Conservation (phyloP, 2,797 vertebrate genomes). For the Tapera naevia region DNA sequence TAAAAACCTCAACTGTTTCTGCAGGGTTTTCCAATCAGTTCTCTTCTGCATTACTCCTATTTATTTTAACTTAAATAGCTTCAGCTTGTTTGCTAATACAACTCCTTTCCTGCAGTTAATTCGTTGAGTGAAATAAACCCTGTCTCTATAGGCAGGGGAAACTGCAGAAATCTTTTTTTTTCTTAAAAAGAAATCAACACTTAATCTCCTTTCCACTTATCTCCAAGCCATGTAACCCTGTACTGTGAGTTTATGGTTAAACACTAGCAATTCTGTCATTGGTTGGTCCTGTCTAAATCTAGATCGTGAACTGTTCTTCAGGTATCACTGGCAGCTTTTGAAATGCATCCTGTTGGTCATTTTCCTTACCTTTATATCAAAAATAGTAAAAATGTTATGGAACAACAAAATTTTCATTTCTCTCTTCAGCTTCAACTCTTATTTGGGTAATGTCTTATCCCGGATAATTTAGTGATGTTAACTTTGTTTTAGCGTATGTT, state of each 20-base stretch:
- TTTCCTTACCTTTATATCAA: neutral
- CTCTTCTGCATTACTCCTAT: neutral
- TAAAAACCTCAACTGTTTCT: neutral
- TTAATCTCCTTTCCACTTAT: accelerated
- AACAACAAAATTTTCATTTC: accelerated
- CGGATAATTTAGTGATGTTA: neutral
- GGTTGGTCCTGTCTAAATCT: neutral
- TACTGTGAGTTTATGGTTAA: neutral
- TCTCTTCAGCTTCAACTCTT: neutral
- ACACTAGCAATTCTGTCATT: neutral
- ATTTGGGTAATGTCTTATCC: accelerated
- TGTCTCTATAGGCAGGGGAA: neutral
- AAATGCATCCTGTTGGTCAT: neutral
- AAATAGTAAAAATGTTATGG: neutral
- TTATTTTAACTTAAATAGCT: neutral
- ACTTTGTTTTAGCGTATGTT: neutral
- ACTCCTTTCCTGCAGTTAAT: neutral
- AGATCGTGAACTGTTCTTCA: neutral
- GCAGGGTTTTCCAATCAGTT: neutral
- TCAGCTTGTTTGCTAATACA: neutral
- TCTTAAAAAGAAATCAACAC: neutral
- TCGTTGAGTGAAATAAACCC: neutral
- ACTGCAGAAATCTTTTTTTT: neutral
- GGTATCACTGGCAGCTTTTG: neutral
- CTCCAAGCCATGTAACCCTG: neutral